These are phyloP conservation scores for Aplysia californica DNA, from an alignment of 1,140 invertebrate genomes.

Conservation along the genomic window DNA sequence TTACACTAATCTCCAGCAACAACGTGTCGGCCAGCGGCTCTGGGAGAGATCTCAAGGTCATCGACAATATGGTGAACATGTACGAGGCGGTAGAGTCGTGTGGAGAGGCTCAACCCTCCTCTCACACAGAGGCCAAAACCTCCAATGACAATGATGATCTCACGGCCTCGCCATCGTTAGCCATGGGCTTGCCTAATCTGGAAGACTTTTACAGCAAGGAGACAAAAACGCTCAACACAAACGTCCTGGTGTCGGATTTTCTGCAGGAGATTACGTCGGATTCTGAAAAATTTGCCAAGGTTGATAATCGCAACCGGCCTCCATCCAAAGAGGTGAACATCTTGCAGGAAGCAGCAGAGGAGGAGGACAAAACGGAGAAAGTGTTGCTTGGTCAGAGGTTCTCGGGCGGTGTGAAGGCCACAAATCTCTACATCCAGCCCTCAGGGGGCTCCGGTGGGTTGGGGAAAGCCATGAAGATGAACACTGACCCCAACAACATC, in stretches of 20 bases:
- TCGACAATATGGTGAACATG: constrained; percentile 17
- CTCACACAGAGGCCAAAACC: neutral
- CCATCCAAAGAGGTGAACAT: constrained; percentile 33
- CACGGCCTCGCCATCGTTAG: neutral
- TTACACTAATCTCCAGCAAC: neutral
- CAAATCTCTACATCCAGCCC: constrained; percentile 13
- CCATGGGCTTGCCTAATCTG: constrained; percentile 56
- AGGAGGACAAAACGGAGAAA: constrained; percentile 37
- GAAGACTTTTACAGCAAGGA: constrained; percentile 75
- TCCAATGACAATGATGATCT: no score
- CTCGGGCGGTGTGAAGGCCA: neutral
- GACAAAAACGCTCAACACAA: constrained; percentile 76
- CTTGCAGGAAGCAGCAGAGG: constrained; percentile 34
- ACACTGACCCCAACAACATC: constrained; percentile 10
- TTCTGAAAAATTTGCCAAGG: constrained; percentile 75
- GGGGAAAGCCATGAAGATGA: no score
- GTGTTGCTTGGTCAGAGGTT: constrained; percentile 28
- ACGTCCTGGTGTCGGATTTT: constrained; percentile 72
- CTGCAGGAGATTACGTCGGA: constrained; percentile 70
- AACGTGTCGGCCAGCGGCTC: neutral
- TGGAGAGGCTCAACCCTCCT: neutral
- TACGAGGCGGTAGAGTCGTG: constrained; percentile 3
- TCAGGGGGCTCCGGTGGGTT: neutral
- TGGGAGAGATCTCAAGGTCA: constrained; percentile 5
- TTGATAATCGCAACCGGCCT: constrained; percentile 46